Base-by-base conservation (phyloP, 2,797 vertebrate species). In the Discoglossus pictus region DNA sequence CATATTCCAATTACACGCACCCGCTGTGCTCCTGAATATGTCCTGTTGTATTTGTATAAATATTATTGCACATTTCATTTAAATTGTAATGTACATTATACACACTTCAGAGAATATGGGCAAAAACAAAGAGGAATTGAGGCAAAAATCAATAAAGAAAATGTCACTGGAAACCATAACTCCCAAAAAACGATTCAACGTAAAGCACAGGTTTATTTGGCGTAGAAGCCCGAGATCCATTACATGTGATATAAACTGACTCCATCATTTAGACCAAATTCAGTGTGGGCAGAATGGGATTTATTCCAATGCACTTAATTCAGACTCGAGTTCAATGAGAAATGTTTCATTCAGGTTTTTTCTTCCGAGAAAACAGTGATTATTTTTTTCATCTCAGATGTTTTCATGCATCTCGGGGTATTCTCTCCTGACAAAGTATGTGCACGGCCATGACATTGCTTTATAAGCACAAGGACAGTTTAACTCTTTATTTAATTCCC, bases 1-100 rank as follows among this genome's bases (percentile, higher is more conserved):
- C 40, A 43, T 38, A 17, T 64, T 64, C 52, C 61, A 64, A 64
- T 64, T 56, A 65, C 17, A 7, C 16, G 40, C 63, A 46, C 52
- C 53, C 48, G 64, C 53, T 66, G 64, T 39, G 52, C 43, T 16
- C 24, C 53, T 24, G 16, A 66, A 58, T 39, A 54, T 27, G 64
- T 38, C 34, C 53, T 34, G 52, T 56, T 66, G 64, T 66, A 56
- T 46, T 48, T 50, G 21, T 34, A 56, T 56, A 48, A 66, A 66
- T 56, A 66, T 64, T 64, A 64, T 64, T 64, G 53, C 64, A 48
- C 53, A 58, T 48, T 66, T 66, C 42, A 66, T 56, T 56, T 31
- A 38, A 66, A 58, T 56, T 47, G 53, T 58, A 36, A 66, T 39
- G 51, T 50, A 53, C 42, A 64, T 64, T 64, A 53, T 64, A 48